Evolutionary conservation across 2,888 invertebrate species (phyloP).

Genomic region (Lasiommata megera): DNA sequence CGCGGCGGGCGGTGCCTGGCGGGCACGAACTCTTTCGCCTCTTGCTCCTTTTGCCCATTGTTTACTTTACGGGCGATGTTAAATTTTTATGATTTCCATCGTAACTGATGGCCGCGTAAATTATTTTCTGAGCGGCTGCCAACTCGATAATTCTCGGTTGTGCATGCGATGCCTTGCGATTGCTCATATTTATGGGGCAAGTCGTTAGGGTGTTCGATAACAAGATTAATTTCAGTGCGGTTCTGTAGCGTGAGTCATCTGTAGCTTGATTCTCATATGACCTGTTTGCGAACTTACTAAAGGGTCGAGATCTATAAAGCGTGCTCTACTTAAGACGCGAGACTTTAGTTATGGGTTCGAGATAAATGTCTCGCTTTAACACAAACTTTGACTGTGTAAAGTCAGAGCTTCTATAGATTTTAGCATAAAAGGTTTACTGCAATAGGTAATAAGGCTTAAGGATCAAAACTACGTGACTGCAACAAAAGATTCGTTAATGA

Average conservation of each 20-base stretch:
- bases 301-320: no score
- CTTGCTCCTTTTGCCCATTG: slow-evolving; percentile 72
- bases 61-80: slow-evolving; percentile 73
- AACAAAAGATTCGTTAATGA: no score
- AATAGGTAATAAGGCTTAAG: no score
- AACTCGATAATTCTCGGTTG: slow-evolving; percentile 63
- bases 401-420: no score
- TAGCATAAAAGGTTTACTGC: no score
- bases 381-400: no score
- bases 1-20: slow-evolving; percentile 34
- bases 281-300: no score
- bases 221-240: slow-evolving; percentile 31
- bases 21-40: slow-evolving; percentile 35
- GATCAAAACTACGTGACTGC: no score
- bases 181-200: slow-evolving; percentile 57
- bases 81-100: slow-evolving; percentile 75
- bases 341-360: no score
- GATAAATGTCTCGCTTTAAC: no score
- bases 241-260: slow-evolving; percentile 30
- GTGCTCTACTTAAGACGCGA: no score
- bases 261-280: neutral
- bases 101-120: slow-evolving; percentile 62
- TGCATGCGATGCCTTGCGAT: slow-evolving; percentile 53
- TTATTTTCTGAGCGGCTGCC: slow-evolving; percentile 72
- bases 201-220: slow-evolving; percentile 43